A percentile compares a stretch with the other conserved stretches of the same genome.
phyloP scores from a whole-genome alignment of 2,797 vertebrate species.

The Malacoraja senta region DNA sequence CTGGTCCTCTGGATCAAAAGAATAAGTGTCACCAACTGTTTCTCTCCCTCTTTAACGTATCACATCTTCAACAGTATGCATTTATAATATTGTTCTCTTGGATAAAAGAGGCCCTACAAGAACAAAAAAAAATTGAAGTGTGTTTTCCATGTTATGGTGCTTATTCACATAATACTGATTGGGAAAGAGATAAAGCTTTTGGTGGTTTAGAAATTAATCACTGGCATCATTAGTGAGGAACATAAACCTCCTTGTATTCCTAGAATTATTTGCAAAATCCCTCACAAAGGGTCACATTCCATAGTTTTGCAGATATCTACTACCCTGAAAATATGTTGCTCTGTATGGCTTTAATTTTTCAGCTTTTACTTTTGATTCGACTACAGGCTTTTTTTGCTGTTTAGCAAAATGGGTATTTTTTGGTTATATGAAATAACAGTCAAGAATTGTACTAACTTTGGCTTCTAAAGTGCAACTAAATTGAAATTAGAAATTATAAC shows the following conservation, averaged over 20 bases:
- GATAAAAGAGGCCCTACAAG: not conserved
- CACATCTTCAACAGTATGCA: not conserved
- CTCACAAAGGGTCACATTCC: constrained; percentile 12
- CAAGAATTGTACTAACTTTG: no score
- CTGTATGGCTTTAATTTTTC: no score
- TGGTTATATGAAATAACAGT: no score
- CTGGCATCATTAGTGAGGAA: not conserved
- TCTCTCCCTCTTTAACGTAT: not conserved
- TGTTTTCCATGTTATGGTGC: not conserved
- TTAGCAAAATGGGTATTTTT: no score
- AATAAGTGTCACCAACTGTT: not conserved
- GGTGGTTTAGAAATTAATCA: not conserved
- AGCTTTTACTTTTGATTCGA: no score
- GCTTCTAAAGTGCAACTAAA: no score
- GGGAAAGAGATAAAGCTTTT: not conserved
- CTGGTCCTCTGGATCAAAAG: not conserved
- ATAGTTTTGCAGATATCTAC: not conserved
- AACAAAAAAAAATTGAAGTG: not conserved
- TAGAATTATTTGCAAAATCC: not conserved
- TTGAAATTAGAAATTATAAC: no score
- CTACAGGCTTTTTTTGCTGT: no score
- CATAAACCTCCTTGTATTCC: not conserved
- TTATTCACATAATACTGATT: not conserved
- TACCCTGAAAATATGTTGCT: no score
- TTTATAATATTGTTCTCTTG: not conserved